These are phyloP conservation scores for Penaeus japonicus DNA, from an alignment of 1,140 invertebrate species.

Conservation along the genomic window DNA sequence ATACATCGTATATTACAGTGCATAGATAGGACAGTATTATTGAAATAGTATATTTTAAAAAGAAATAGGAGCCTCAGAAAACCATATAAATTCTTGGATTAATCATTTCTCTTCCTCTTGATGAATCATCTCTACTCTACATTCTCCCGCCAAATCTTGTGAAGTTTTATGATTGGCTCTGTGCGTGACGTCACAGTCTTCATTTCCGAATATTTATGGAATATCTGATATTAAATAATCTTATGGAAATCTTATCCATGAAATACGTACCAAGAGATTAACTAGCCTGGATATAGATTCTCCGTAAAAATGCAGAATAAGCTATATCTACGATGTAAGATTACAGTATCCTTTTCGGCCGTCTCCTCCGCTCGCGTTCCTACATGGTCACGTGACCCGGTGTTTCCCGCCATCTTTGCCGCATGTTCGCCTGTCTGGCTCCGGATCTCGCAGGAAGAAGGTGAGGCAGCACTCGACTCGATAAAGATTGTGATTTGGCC, in stretches of 20 bases:
- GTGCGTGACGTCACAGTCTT: constrained; percentile 21
- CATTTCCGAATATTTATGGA: neutral
- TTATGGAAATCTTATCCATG: neutral
- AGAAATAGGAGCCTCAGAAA: no score
- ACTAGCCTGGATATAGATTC: neutral
- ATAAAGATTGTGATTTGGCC: neutral
- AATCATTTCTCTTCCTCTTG: neutral
- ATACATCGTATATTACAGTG: no score
- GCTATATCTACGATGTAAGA: neutral
- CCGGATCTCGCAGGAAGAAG: constrained; percentile 42
- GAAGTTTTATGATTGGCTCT: constrained; percentile 16
- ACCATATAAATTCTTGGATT: no score
- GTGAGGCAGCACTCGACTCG: constrained; percentile 6
- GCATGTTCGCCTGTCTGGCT: constrained; percentile 55
- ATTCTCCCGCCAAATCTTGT: constrained; percentile 50
- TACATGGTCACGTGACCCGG: constrained; percentile 47
- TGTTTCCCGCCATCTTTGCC: constrained; percentile 56
- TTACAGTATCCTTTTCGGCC: neutral
- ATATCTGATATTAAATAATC: neutral
- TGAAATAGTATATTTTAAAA: no score
- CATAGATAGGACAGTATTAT: no score
- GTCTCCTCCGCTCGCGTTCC: constrained; percentile 1
- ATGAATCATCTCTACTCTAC: neutral
- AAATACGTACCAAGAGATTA: neutral
- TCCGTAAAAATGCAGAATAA: neutral